phyloP scores from a whole-genome alignment of 1,140 invertebrate genomes.

The Papilio dardanus region DNA sequence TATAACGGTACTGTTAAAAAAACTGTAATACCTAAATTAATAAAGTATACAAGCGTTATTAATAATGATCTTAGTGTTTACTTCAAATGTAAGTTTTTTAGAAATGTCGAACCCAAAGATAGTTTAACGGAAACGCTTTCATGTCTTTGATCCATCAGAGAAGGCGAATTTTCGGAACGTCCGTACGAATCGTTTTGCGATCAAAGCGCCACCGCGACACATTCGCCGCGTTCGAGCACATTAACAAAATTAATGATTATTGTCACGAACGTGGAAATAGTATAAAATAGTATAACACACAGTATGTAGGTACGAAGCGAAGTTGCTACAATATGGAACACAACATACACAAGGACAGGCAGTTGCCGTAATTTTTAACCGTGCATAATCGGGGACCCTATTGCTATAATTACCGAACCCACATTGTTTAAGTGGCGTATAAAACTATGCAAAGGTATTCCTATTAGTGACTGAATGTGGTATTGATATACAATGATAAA shows the following conservation, averaged over 20 bases:
- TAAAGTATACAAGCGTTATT: not conserved
- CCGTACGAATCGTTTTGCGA: conserved; percentile 8
- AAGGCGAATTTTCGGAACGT: not conserved
- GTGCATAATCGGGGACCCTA: no score
- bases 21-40: no score
- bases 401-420: no score
- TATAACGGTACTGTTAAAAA: not conserved
- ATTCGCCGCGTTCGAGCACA: not conserved
- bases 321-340: not conserved
- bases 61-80: not conserved
- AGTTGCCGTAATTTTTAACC: not conserved
- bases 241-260: conserved; percentile 32
- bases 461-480: no score
- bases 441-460: no score
- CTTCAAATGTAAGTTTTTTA: not conserved
- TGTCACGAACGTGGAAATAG: conserved; percentile 28
- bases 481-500: not conserved
- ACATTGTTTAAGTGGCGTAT: no score
- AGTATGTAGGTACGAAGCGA: not conserved
- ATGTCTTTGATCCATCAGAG: not conserved
- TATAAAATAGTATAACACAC: conserved; percentile 6
- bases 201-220: conserved; percentile 25
- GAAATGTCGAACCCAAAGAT: not conserved
- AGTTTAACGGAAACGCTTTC: not conserved
- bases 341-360: not conserved